Conservation (phyloP, 2,113 vertebrate species). For the Trematomus loennbergii region DNA sequence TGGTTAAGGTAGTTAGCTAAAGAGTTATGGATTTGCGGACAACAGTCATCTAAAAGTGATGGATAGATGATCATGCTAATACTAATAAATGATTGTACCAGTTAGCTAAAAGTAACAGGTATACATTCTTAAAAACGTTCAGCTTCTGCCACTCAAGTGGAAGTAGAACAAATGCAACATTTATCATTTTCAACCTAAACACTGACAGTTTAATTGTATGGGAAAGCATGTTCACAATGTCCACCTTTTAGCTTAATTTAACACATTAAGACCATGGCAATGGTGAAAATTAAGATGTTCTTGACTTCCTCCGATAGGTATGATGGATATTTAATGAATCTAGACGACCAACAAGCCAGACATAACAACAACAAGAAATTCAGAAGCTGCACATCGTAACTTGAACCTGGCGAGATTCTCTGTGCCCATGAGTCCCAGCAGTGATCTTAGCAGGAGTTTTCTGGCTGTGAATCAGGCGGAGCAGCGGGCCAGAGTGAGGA, state of each 20-base stretch:
- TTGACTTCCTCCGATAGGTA: neutral
- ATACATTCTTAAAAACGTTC: too few species aligned
- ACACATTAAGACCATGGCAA: too few species aligned
- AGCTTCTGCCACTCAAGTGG: too few species aligned
- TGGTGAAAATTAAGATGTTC: neutral
- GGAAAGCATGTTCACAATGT: too few species aligned
- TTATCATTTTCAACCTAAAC: neutral
- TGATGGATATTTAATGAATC: neutral
- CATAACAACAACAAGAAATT: neutral
- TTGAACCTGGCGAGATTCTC: neutral
- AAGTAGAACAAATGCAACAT: too few species aligned
- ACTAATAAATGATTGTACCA: too few species aligned
- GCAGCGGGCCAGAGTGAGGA: conserved; percentile 53
- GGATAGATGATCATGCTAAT: too few species aligned
- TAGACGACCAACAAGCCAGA: neutral
- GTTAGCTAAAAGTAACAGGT: neutral
- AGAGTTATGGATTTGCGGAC: too few species aligned
- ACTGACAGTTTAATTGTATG: too few species aligned
- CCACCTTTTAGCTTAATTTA: too few species aligned
- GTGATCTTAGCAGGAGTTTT: conserved; percentile 22
- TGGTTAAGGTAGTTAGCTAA: too few species aligned
- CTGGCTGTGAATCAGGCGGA: conserved; percentile 45
- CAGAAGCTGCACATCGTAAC: neutral
- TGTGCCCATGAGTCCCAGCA: conserved; percentile 17
- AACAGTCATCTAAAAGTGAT: too few species aligned